These are phyloP conservation scores for Loxodonta africana DNA, from an alignment of 2,113 vertebrate species.

Conservation along the genomic window DNA sequence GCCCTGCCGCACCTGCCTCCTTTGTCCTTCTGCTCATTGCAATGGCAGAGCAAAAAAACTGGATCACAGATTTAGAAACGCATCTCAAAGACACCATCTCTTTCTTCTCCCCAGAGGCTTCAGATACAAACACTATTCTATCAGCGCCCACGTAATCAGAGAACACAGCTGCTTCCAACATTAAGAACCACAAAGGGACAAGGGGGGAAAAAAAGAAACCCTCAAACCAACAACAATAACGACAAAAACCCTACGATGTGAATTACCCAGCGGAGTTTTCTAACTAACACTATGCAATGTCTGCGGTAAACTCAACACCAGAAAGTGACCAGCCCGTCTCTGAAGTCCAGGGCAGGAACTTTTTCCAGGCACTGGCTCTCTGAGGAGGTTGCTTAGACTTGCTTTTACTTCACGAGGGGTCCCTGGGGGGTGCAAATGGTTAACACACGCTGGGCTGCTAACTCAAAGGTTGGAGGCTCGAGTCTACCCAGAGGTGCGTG, in stretches of 20 bases:
- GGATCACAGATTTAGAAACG: neutral
- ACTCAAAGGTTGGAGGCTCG: too few species aligned
- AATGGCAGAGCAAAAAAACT: neutral
- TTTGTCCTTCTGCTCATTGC: neutral
- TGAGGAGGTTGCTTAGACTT: too few species aligned
- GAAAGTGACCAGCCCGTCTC: too few species aligned
- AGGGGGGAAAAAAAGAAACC: neutral
- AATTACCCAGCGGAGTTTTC: neutral
- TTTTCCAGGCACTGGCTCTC: too few species aligned
- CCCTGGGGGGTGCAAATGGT: too few species aligned
- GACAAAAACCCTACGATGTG: neutral
- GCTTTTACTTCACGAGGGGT: too few species aligned
- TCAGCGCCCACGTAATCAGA: too few species aligned
- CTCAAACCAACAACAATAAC: neutral
- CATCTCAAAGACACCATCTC: neutral
- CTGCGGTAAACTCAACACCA: neutral
- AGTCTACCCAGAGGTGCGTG: too few species aligned
- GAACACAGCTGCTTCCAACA: neutral
- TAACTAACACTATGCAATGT: neutral
- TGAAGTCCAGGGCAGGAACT: neutral
- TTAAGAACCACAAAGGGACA: rapidly evolving
- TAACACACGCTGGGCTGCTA: too few species aligned
- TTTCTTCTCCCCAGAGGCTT: neutral
- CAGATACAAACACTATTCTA: neutral
- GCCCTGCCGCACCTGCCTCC: neutral